Percentiles rank a stretch among this genome's conserved stretches.
Conservation (phyloP, 2,888 invertebrate species). For the Athetis lepigone region DNA sequence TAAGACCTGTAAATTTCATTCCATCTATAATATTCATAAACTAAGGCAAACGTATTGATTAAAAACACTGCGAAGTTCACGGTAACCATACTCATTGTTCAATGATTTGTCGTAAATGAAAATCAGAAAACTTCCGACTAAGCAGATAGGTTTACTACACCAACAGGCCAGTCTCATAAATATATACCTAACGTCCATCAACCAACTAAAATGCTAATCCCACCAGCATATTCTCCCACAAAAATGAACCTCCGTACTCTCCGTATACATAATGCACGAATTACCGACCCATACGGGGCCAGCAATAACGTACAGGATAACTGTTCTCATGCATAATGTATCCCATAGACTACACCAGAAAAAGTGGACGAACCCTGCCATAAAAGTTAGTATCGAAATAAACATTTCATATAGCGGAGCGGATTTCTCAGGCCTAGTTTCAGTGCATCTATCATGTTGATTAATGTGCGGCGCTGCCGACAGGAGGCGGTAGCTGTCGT, state of each 20-base stretch:
- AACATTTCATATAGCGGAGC: conserved; percentile 58
- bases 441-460: conserved; percentile 67
- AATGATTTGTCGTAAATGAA: too few relatives aligned
- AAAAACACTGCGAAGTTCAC: neutral
- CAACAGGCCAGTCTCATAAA: too few relatives aligned
- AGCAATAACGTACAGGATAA: conserved; percentile 54
- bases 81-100: too few relatives aligned
- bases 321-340: conserved; percentile 55
- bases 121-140: too few relatives aligned
- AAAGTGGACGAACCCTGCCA: conserved; percentile 43
- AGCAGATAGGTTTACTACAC: too few relatives aligned
- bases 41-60: neutral
- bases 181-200: too few relatives aligned
- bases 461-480: conserved; percentile 56
- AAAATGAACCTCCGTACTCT: conserved; percentile 2
- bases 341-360: conserved; percentile 35
- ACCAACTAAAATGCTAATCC: neutral
- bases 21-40: too few relatives aligned
- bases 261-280: conserved; percentile 38
- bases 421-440: conserved; percentile 57
- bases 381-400: conserved; percentile 58
- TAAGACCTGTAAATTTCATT: neutral
- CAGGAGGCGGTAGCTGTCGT: conserved; percentile 54
- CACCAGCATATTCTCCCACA: neutral
- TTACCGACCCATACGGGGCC: conserved; percentile 39